Evolutionary conservation across 64 coral and sea anemone species (phyloP), one percentile per base, ranked within the genome.

Genomic region (Acropora tenuis): DNA sequence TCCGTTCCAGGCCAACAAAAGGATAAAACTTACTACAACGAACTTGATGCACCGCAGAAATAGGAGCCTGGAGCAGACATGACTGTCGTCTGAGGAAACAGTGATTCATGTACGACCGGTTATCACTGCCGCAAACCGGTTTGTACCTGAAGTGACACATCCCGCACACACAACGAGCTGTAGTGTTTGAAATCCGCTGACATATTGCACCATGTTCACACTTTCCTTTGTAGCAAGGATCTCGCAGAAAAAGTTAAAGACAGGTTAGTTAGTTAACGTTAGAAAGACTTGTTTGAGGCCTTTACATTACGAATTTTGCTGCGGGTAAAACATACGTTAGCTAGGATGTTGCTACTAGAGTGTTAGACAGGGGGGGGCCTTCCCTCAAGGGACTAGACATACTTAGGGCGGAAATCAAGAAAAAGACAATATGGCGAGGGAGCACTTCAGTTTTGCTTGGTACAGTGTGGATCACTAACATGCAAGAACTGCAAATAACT

Each of bases 91-190:
- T 85, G n/a, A 85, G 82, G 19, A 85, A 50, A 40, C 82, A 85
- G 45, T 85, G 65, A 45, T 85, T 85, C 17, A 85, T 12, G 17
- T 85, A 85, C 46, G 82, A 85, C 43, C 43, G 18, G 47, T 20
- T 72, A 17, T 85, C 82, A 50, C 12, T 85, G 8, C 82, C 82
- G 44, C 82, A 85, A 49, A 85, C 82, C n/a, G 82, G 82, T 48
- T 85, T 85, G 82, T 85, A 85, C 50, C 65, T 85, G 66, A 85
- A 85, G 82, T 85, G 82, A 48, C 82, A 85, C 46, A 19, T 4
- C 1, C 7, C 17, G 46, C 82, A 85, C 19, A 65, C 43, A 71
- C 82, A 85, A 46, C 82, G 82, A 71, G 63, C 18, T 85, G 82
- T 69, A 9, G 61, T 85, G 82, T 48, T 85, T n/a, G 61, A 48